A percentile compares a stretch with the other conserved stretches of the same genome.
Evolutionary conservation across 1,140 invertebrate genomes (phyloP).

Genomic region (Lethocerus indicus): DNA sequence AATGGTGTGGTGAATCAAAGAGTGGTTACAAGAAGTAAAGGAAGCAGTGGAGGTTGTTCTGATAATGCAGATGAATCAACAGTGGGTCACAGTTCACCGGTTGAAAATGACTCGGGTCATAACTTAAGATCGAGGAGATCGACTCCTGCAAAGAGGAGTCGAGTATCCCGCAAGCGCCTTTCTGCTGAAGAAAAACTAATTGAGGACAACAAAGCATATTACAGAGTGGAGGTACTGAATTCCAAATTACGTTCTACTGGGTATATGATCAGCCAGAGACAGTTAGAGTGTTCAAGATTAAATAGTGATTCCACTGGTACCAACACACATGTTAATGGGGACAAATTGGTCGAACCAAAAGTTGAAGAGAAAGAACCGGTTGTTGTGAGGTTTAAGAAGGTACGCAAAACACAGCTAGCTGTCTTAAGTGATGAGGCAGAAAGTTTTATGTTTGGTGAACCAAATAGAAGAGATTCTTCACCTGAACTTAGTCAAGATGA

Average conservation of each 20-base stretch:
- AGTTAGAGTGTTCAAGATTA: conserved; percentile 12
- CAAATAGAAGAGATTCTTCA: conserved; percentile 33
- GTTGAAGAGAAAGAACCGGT: conserved; percentile 23
- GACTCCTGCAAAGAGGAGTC: not conserved
- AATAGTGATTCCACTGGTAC: conserved; percentile 2
- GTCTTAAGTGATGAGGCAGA: conserved; percentile 63
- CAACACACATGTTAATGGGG: not conserved
- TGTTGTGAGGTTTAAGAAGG: conserved; percentile 46
- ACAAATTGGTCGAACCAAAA: not conserved
- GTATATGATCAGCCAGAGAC: conserved; percentile 24
- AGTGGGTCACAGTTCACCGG: no score
- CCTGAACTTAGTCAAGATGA: conserved; percentile 24
- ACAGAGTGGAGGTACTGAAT: conserved; percentile 52
- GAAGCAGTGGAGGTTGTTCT: no score
- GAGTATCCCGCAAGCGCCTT: conserved; percentile 25
- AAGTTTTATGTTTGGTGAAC: conserved; percentile 59
- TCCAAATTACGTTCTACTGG: conserved; percentile 45
- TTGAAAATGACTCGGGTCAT: not conserved
- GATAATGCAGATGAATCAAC: no score
- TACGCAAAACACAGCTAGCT: conserved; percentile 46
- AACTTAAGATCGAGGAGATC: conserved; percentile 1
- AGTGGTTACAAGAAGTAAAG: not conserved
- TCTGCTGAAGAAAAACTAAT: conserved; percentile 35
- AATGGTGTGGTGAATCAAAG: no score
- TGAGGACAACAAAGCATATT: conserved; percentile 45